Conservation (phyloP, 2,797 vertebrate genomes). For the Fundulus diaphanus region DNA sequence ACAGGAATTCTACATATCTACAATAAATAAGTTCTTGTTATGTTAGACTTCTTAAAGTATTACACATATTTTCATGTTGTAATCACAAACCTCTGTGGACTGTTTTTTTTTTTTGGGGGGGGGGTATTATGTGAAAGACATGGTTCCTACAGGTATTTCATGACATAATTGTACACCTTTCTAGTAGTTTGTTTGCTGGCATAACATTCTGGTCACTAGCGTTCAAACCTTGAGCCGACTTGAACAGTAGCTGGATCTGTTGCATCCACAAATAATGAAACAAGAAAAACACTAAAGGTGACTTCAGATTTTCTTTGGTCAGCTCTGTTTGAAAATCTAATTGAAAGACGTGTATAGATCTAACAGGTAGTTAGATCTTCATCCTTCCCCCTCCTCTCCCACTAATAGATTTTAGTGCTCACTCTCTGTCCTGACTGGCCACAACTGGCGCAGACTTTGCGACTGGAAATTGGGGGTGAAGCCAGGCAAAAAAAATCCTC, state of each 20-base stretch:
- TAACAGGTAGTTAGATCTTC: background rate
- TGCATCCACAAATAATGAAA: no score
- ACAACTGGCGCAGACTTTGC: background rate
- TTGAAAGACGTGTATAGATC: no score
- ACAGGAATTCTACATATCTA: background rate
- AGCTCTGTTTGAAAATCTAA: no score
- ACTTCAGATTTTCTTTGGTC: no score
- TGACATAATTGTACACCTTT: no score
- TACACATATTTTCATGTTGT: background rate
- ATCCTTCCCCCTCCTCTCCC: background rate
- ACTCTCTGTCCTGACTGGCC: background rate
- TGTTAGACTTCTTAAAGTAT: background rate
- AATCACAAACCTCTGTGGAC: background rate
- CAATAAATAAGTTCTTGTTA: background rate
- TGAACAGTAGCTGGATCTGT: no score
- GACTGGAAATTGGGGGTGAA: background rate
- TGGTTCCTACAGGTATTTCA: no score
- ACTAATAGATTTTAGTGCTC: background rate
- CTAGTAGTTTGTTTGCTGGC: no score
- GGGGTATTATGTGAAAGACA: no score
- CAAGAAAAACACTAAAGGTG: no score
- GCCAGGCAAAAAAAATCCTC: background rate
- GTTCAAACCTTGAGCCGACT: no score
- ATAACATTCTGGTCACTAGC: no score
- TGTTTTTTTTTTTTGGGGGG: background rate